phyloP scores from a whole-genome alignment of 2,888 invertebrate species.

The Lordiphosa andalusiaca region DNA sequence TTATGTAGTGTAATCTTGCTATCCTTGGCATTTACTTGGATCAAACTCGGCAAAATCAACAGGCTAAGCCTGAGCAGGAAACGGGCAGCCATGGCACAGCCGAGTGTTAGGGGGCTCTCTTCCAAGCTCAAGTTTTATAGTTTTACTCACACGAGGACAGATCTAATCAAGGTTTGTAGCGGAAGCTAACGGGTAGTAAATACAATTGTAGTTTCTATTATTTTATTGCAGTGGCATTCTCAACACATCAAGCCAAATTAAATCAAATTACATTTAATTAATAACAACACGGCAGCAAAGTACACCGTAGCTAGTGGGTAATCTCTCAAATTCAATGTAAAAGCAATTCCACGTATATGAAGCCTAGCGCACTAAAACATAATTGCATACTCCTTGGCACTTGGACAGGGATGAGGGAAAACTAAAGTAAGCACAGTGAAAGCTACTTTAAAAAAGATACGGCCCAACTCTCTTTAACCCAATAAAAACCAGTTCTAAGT shows the following conservation, averaged over 20 bases:
- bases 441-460: too few relatives aligned
- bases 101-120: not conserved
- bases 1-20: slow-evolving; percentile 24
- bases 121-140: slow-evolving; percentile 11
- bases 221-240: slow-evolving; percentile 37
- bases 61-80: slow-evolving; percentile 21
- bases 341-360: slow-evolving; percentile 8
- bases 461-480: too few relatives aligned
- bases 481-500: too few relatives aligned
- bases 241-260: slow-evolving; percentile 29
- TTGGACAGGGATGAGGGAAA: too few relatives aligned
- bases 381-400: too few relatives aligned
- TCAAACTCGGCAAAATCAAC: slow-evolving; percentile 11
- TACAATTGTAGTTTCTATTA: slow-evolving; percentile 13
- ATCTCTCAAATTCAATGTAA: not conserved
- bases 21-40: not conserved
- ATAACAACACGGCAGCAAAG: slow-evolving; percentile 33
- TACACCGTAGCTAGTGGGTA: not conserved
- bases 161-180: slow-evolving; percentile 1
- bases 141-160: not conserved
- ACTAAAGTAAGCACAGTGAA: too few relatives aligned
- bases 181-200: slow-evolving; percentile 25
- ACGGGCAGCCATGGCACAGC: not conserved
- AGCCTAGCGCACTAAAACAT: too few relatives aligned
- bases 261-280: slow-evolving; percentile 27